Conservation (phyloP, 2,888 invertebrate genomes). For the Polydrusus pterygomalis region DNA sequence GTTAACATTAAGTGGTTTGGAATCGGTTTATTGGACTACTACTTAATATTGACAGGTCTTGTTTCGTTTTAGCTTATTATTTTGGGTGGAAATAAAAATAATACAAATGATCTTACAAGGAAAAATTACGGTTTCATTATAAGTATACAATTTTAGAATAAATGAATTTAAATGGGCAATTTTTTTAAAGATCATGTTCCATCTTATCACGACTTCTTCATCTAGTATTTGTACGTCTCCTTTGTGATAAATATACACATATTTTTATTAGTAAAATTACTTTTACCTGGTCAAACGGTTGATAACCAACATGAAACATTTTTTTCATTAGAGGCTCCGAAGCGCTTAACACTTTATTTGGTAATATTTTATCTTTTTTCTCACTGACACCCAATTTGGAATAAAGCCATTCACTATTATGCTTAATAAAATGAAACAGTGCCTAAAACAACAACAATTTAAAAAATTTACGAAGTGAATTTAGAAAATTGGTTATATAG, state of each 20-base stretch:
- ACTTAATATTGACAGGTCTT: background rate
- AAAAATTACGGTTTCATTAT: too few species aligned
- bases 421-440: conserved; percentile 81
- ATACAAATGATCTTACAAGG: too few species aligned
- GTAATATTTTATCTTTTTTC: conserved; percentile 65
- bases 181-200: too few species aligned
- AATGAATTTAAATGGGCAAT: too few species aligned
- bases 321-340: conserved; percentile 78
- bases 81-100: too few species aligned
- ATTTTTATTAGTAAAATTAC: background rate
- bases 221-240: too few species aligned
- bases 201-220: too few species aligned
- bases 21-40: background rate
- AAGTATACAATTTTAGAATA: too few species aligned
- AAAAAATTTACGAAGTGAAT: too few species aligned
- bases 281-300: conserved; percentile 85
- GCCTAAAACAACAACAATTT: conserved; percentile 74
- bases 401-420: conserved; percentile 81
- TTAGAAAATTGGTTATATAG: too few species aligned
- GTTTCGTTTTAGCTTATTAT: background rate
- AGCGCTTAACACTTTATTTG: conserved; percentile 65
- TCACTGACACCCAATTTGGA: conserved; percentile 75
- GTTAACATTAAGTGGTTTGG: background rate
- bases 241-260: too few species aligned
- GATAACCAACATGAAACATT: conserved; percentile 87